Conservation (phyloP, 2,888 invertebrate genomes). For the Trichopoda pennipes region DNA sequence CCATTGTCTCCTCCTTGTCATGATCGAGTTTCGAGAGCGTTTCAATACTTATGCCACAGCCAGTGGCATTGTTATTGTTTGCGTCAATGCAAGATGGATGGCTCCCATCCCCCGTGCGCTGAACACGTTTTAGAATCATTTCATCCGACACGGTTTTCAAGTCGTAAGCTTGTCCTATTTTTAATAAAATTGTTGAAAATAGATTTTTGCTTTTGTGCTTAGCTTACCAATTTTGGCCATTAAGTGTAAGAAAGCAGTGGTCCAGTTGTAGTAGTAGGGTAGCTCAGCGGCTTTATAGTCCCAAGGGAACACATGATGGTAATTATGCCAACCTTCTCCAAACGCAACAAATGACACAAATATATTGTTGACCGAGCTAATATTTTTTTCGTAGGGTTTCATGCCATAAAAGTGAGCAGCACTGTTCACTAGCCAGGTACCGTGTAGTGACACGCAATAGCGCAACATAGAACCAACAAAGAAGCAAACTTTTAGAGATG, state of each 20-base stretch:
- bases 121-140: constrained; percentile 86
- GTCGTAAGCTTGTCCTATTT: constrained; percentile 89
- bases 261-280: constrained; percentile 85
- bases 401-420: constrained; percentile 96
- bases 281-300: constrained; percentile 89
- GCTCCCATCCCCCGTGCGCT: constrained; percentile 88
- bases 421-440: constrained; percentile 96
- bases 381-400: constrained; percentile 91
- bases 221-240: constrained; percentile 86
- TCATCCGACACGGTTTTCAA: constrained; percentile 88
- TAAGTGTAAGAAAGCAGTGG: constrained; percentile 85
- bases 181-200: not conserved
- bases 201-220: not conserved
- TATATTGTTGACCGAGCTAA: constrained; percentile 87
- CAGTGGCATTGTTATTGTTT: constrained; percentile 74
- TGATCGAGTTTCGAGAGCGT: constrained; percentile 76
- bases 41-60: constrained; percentile 73
- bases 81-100: constrained; percentile 79
- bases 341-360: constrained; percentile 85
- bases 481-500: constrained; percentile 87
- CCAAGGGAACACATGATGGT: constrained; percentile 94
- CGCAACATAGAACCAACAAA: constrained; percentile 88
- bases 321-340: constrained; percentile 94
- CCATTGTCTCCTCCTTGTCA: constrained; percentile 82
- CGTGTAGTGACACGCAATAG: constrained; percentile 89